Evolutionary conservation across 2,888 invertebrate species (phyloP).

Genomic region (Drosophila cracens): DNA sequence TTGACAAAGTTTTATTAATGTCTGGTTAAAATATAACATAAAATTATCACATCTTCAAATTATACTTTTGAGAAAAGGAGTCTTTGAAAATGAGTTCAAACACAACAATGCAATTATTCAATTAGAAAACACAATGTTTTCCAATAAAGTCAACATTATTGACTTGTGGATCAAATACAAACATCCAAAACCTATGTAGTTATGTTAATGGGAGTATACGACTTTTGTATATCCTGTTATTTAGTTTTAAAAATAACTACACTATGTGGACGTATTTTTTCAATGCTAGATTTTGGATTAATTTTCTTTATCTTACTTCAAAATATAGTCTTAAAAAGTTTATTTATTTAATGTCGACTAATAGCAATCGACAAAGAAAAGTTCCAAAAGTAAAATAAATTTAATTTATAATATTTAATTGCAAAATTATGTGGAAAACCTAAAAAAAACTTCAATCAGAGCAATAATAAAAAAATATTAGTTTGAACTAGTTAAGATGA

Average conservation of each 20-base stretch:
- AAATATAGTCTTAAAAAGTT: background rate
- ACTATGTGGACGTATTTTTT: background rate
- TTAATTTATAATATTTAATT: background rate
- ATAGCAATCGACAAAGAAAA: background rate
- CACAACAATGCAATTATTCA: constrained; percentile 37
- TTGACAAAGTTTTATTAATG: background rate
- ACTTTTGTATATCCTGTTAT: constrained; percentile 24
- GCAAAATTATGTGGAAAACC: background rate
- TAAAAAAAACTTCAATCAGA: background rate
- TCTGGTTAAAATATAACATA: background rate
- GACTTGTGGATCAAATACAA: constrained; percentile 38
- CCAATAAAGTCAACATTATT: constrained; percentile 42
- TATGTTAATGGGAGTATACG: fast-evolving
- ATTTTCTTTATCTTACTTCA: background rate
- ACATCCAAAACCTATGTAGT: background rate
- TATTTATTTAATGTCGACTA: background rate
- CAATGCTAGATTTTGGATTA: background rate
- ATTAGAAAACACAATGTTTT: constrained; percentile 46
- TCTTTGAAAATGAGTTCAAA: constrained; percentile 22
- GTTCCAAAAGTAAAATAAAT: background rate
- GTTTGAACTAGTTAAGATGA: background rate
- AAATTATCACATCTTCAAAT: background rate
- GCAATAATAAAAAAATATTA: background rate
- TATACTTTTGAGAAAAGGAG: background rate
- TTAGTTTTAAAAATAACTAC: background rate